Evolutionary conservation across 2,888 invertebrate species (phyloP).

Genomic region (Globia sparganii): DNA sequence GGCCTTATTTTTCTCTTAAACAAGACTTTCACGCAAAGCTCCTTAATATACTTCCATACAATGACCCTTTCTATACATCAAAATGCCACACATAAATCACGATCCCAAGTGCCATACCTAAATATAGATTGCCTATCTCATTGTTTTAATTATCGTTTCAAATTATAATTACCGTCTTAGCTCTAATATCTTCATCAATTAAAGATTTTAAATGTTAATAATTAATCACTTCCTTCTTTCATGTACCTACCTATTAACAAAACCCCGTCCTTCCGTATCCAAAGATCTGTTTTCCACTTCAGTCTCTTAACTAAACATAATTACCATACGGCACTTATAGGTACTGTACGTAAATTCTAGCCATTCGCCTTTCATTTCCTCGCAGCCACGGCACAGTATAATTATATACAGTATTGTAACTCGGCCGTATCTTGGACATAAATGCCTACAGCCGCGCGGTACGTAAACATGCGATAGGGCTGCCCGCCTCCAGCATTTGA

Average conservation of each 20-base stretch:
- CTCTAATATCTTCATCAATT: background rate
- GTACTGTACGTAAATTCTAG: conserved; percentile 54
- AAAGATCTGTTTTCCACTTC: conserved; percentile 41
- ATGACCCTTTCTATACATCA: background rate
- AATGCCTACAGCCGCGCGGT: too few relatives aligned
- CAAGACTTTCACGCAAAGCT: background rate
- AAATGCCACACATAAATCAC: background rate
- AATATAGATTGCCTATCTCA: conserved; percentile 3
- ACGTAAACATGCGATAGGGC: too few relatives aligned
- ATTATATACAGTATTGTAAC: too few relatives aligned
- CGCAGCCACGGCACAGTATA: too few relatives aligned
- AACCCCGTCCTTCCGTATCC: conserved; percentile 27
- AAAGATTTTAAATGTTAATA: conserved; percentile 18
- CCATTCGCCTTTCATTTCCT: conserved; percentile 63
- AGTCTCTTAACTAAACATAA: conserved; percentile 52
- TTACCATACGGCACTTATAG: conserved; percentile 59
- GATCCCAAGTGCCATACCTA: background rate
- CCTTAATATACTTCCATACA: background rate
- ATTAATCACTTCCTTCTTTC: conserved; percentile 24
- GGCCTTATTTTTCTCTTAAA: conserved; percentile 35
- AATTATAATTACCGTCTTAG: conserved; percentile 6
- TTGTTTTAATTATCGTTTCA: conserved; percentile 13
- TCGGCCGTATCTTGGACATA: too few relatives aligned
- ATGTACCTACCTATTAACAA: background rate
- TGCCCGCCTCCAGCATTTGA: too few relatives aligned